Evolutionary conservation across 2,888 invertebrate species (phyloP).

Genomic region (Orgyia antiqua): DNA sequence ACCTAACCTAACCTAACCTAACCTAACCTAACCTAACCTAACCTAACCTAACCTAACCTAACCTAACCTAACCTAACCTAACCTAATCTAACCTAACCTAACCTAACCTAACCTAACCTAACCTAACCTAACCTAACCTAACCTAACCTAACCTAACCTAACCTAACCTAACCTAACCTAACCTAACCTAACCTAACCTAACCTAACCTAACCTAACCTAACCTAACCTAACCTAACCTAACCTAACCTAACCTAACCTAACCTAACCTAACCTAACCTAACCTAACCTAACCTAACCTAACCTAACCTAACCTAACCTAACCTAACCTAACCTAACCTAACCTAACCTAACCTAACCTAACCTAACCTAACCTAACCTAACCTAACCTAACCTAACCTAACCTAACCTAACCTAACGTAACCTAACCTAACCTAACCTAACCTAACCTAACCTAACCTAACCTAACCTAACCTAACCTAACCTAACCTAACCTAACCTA

Average conservation of each 20-base stretch:
- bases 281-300: too few relatives aligned
- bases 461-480: constrained; percentile 8
- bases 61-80: constrained; percentile 6
- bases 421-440: constrained; percentile 10
- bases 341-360: constrained; percentile 12
- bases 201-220: too few relatives aligned
- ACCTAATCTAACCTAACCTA: constrained; percentile 6
- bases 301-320: too few relatives aligned
- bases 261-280: too few relatives aligned
- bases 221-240: too few relatives aligned
- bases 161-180: too few relatives aligned
- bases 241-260: too few relatives aligned
- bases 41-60: constrained; percentile 5
- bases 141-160: constrained; percentile 18
- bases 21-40: constrained; percentile 3
- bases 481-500: constrained; percentile 11
- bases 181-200: too few relatives aligned
- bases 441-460: constrained; percentile 7
- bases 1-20: constrained; percentile 8
- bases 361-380: constrained; percentile 12
- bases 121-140: constrained; percentile 18
- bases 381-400: constrained; percentile 9
- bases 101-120: constrained; percentile 16
- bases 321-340: constrained; percentile 13
- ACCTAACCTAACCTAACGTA: constrained; percentile 4